A percentile compares a stretch with the other conserved stretches of the same genome.
phyloP scores from a whole-genome alignment of 2,113 vertebrate genomes.

The Strigops habroptila region DNA sequence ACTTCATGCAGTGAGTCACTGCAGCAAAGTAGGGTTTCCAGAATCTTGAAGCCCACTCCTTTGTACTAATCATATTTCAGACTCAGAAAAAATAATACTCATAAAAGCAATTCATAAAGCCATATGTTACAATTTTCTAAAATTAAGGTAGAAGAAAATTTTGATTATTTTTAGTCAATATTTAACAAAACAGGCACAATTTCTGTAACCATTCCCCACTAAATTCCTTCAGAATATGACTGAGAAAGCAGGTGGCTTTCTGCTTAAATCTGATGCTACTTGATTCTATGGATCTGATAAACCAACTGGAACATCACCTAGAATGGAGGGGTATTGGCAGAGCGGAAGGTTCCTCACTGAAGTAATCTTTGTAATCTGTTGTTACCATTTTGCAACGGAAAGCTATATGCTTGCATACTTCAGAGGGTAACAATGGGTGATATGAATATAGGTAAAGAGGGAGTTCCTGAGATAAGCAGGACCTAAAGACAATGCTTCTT shows the following conservation, averaged over 20 bases:
- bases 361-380: background rate
- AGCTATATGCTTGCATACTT: background rate
- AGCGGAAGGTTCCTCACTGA: background rate
- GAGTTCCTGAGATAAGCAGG: background rate
- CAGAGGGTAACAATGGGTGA: background rate
- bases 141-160: background rate
- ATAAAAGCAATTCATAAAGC: background rate
- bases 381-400: background rate
- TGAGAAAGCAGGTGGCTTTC: background rate
- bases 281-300: background rate
- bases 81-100: background rate
- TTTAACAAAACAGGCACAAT: background rate
- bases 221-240: background rate
- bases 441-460: background rate
- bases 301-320: background rate
- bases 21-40: background rate
- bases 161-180: background rate
- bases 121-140: background rate
- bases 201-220: background rate
- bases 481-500: background rate
- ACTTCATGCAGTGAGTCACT: background rate
- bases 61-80: background rate
- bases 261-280: background rate
- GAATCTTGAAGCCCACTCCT: slow-evolving; percentile 8
- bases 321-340: background rate